phyloP scores from a whole-genome alignment of 2,797 vertebrate genomes.

The Girardinus metallicus region DNA sequence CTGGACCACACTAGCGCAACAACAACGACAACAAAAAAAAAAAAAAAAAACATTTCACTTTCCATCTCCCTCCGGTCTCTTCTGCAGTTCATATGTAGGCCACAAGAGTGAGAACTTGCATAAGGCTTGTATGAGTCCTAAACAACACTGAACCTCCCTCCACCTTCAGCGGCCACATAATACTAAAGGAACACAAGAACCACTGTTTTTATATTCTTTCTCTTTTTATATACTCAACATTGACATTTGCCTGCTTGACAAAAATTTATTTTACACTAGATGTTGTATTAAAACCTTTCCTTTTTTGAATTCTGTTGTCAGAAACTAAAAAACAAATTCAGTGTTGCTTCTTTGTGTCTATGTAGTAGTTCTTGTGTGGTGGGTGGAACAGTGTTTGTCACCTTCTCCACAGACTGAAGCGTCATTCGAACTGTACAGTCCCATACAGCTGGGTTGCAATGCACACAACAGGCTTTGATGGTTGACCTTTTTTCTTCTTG shows the following conservation, averaged over 20 bases:
- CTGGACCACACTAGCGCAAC: slow-evolving; percentile 17
- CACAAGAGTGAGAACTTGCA: slow-evolving; percentile 88
- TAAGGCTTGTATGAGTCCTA: slow-evolving; percentile 66
- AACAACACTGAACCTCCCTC: slow-evolving; percentile 28
- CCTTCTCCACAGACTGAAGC: slow-evolving; percentile 52
- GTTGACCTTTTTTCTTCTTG: slow-evolving; percentile 50
- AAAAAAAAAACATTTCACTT: slow-evolving; percentile 11
- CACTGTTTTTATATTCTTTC: slow-evolving; percentile 5
- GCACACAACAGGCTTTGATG: slow-evolving; percentile 38
- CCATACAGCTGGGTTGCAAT: slow-evolving; percentile 38
- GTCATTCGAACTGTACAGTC: slow-evolving; percentile 50
- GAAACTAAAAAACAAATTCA: slow-evolving; percentile 33
- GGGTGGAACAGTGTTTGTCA: slow-evolving; percentile 22
- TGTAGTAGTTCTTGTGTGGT: slow-evolving; percentile 43
- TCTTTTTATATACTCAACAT: slow-evolving; percentile 38
- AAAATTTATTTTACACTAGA: slow-evolving; percentile 34
- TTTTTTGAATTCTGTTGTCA: slow-evolving; percentile 33
- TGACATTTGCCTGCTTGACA: slow-evolving; percentile 32
- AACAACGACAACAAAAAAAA: slow-evolving; percentile 4
- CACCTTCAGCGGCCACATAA: slow-evolving; percentile 32
- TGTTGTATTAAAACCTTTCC: slow-evolving; percentile 34
- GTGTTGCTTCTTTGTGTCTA: slow-evolving; percentile 46
- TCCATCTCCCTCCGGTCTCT: slow-evolving; percentile 21
- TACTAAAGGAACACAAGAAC: slow-evolving; percentile 43
- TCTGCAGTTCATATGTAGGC: slow-evolving; percentile 69